Evolutionary conservation across 1,140 invertebrate species (phyloP), one percentile per base, ranked within the genome.

Genomic region (Orchestia grillus): DNA sequence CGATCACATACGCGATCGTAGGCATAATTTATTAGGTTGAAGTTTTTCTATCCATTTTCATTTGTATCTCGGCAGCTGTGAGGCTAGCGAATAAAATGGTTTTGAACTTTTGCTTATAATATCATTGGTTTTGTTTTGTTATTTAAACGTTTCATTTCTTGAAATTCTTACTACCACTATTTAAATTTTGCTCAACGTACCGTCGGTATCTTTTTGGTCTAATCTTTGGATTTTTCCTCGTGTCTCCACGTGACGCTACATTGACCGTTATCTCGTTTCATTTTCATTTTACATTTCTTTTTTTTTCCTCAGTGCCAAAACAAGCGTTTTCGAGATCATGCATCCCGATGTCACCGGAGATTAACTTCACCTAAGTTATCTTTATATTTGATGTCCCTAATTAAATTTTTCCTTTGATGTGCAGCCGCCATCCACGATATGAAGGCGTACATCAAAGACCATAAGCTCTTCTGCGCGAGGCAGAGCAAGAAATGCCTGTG

Each of bases 341-440:
- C 1, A 36, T 15, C 3, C 11, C 28, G 47, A 77, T 77, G 11
- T 15, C 15, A 77, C 11, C 15, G 28, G 28, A 77, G 28, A 77
- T 77, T 77, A 8, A 23, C 62, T 77, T 77, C 62, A 23, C 62
- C 47, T 15, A 77, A 23, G 62, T 77, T 77, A n/a, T 77, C 36
- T 77, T 23, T 28, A 77, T 19, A 53, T 53, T 53, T 19, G n/a
- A 53, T 6, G 47, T 53, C 19, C 19, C 19, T 53, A 53, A 53
- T 53, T 53, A n/a, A n/a, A 53, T 53, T 15, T 77, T 77, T 36
- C 3, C 4, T 42, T 90, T 90, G 3, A 41, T 42, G 6, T 94
- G 92, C 92, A 94, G 92, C 92, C 4, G 92, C 45, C 40, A 94
- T 94, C 92, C 92, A 94, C 92, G 44, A 94, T 44, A 44, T 94